phyloP scores from a whole-genome alignment of 2,797 vertebrate species.

The Argyrosomus regius region DNA sequence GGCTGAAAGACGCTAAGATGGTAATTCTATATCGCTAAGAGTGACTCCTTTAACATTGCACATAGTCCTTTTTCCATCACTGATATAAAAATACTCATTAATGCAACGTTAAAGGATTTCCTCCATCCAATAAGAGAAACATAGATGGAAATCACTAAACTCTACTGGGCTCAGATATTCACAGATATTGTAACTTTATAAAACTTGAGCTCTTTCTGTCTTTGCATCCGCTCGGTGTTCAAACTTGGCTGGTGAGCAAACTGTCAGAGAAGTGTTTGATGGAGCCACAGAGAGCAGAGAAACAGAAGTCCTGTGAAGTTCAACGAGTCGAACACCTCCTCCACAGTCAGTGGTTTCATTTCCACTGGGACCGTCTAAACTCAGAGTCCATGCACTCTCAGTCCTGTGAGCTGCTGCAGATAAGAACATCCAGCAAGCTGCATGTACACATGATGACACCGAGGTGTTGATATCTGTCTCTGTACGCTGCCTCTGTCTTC shows the following conservation, averaged over 20 bases:
- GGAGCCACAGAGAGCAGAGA: constrained; percentile 6
- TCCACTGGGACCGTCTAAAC: constrained; percentile 47
- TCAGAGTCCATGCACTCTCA: constrained; percentile 10
- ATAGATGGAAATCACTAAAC: neutral
- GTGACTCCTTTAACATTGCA: neutral
- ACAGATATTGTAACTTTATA: neutral
- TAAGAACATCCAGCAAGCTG: constrained; percentile 24
- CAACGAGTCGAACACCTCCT: constrained; percentile 19
- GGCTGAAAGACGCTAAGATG: neutral
- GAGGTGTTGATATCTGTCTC: constrained; percentile 48
- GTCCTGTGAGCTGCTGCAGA: constrained; percentile 28
- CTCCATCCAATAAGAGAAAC: too few relatives aligned
- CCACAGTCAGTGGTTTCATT: constrained; percentile 53
- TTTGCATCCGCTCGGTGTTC: too few relatives aligned
- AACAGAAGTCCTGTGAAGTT: constrained; percentile 20
- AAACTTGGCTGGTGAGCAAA: constrained; percentile 14
- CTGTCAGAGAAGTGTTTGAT: constrained; percentile 27
- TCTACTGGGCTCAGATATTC: neutral
- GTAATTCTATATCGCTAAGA: neutral
- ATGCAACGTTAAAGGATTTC: neutral
- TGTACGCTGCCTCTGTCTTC: constrained; percentile 34
- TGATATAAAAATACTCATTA: neutral
- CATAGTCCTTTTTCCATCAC: neutral
- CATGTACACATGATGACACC: constrained; percentile 28
- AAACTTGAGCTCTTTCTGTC: too few relatives aligned